A percentile compares a stretch with the other conserved stretches of the same genome.
Evolutionary conservation across 2,888 invertebrate species (phyloP).

Genomic region (Chrysodeixis includens): DNA sequence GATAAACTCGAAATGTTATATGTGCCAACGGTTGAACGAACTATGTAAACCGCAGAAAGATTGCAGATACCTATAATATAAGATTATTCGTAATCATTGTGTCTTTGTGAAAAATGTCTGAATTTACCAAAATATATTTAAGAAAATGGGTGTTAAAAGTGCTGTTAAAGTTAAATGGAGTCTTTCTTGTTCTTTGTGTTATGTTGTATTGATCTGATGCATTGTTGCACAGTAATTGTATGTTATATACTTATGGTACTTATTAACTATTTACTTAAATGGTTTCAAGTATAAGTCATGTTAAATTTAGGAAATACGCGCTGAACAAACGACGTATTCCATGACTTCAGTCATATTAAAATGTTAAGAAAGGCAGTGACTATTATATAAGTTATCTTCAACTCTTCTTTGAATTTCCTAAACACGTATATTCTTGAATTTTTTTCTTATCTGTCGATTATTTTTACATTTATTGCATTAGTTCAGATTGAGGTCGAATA

Average conservation of each 20-base stretch:
- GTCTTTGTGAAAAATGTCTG: constrained; percentile 63
- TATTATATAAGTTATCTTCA: not conserved
- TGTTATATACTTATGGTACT: constrained; percentile 33
- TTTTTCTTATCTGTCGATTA: constrained; percentile 5
- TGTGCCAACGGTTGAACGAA: constrained; percentile 58
- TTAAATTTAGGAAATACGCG: constrained; percentile 19
- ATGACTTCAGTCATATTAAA: not conserved
- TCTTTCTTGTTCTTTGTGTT: constrained; percentile 28
- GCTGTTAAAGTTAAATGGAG: constrained; percentile 46
- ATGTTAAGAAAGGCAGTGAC: not conserved
- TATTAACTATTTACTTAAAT: constrained; percentile 51
- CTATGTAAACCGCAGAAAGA: constrained; percentile 35
- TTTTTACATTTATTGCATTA: constrained; percentile 21
- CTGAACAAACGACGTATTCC: not conserved
- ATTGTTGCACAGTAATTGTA: constrained; percentile 14
- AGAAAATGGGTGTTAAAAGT: constrained; percentile 48
- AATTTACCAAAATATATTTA: constrained; percentile 58
- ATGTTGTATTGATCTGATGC: constrained; percentile 33
- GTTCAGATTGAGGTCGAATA: constrained; percentile 31
- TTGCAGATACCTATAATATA: constrained; percentile 47
- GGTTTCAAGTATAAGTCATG: constrained; percentile 21
- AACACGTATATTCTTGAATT: not conserved
- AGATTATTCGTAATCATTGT: constrained; percentile 58
- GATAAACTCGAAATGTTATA: constrained; percentile 34
- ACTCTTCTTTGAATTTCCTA: not conserved